Percentiles rank a stretch among this genome's conserved stretches.
phyloP scores from a whole-genome alignment of 1,140 invertebrate genomes.

The Andrena cerasifolii region DNA sequence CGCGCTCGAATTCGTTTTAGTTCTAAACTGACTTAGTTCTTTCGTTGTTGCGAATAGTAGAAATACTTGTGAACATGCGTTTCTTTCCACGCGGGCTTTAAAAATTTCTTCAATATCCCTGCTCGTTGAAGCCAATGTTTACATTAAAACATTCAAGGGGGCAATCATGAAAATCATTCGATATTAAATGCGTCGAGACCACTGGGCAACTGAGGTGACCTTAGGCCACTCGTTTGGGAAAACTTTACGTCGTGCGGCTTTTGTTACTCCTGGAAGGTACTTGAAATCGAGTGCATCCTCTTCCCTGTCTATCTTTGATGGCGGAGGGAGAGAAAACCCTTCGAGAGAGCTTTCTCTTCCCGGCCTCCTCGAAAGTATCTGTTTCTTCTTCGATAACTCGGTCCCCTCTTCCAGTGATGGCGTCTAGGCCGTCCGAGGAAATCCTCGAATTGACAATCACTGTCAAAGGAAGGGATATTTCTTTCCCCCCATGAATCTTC shows the following conservation, averaged over 20 bases:
- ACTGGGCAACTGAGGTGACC: slow-evolving; percentile 35
- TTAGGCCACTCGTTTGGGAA: slow-evolving; percentile 63
- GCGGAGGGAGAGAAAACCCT: slow-evolving; percentile 33
- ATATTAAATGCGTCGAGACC: slow-evolving; percentile 18
- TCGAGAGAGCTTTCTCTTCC: slow-evolving; percentile 25
- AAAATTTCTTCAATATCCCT: background rate
- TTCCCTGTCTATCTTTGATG: slow-evolving; percentile 39
- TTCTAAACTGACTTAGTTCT: too few species aligned
- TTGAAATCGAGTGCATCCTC: slow-evolving; percentile 68
- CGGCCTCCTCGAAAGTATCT: slow-evolving; percentile 57
- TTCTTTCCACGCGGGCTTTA: too few species aligned
- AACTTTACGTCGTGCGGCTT: slow-evolving; percentile 68
- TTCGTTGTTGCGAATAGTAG: too few species aligned
- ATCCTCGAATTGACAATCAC: slow-evolving; percentile 67
- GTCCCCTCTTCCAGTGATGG: slow-evolving; percentile 14
- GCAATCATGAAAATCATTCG: slow-evolving; percentile 24
- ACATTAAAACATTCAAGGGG: background rate
- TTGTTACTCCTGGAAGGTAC: slow-evolving; percentile 69
- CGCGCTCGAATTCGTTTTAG: background rate
- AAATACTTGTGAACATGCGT: background rate
- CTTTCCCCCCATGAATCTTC: slow-evolving; percentile 46
- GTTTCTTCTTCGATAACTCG: slow-evolving; percentile 64
- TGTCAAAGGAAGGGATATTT: slow-evolving; percentile 53
- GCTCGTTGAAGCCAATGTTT: background rate
- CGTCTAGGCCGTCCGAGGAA: slow-evolving; percentile 46